These are phyloP conservation scores for Leuctra nigra DNA, from an alignment of 2,888 invertebrate species.

Conservation along the genomic window DNA sequence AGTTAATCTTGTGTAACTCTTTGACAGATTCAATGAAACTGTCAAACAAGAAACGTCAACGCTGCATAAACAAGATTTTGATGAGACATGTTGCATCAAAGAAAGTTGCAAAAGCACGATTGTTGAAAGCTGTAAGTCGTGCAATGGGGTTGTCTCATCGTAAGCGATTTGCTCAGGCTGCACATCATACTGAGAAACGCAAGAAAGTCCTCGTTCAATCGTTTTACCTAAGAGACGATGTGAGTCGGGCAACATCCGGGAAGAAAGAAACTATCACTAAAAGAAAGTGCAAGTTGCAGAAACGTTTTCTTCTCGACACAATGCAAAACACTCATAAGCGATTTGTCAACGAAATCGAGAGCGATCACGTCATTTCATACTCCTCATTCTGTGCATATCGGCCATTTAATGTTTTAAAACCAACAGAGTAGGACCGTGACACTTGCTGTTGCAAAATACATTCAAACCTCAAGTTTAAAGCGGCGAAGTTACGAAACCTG, in stretches of 20 bases:
- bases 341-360: not conserved
- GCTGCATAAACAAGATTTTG: no score
- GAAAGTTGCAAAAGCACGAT: not conserved
- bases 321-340: slow-evolving; percentile 5
- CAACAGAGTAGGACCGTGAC: not conserved
- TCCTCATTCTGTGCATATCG: not conserved
- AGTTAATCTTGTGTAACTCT: not conserved
- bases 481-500: not conserved
- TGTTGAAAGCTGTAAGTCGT: not conserved
- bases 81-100: not conserved
- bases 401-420: not conserved
- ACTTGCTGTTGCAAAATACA: slow-evolving; percentile 13
- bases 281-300: not conserved
- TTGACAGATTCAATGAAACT: not conserved
- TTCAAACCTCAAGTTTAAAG: slow-evolving; percentile 7
- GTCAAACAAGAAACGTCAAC: not conserved
- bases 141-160: not conserved
- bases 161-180: not conserved
- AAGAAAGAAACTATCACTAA: slow-evolving; percentile 8
- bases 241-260: slow-evolving; percentile 2
- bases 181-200: not conserved
- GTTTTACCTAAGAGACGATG: not conserved
- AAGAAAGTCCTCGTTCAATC: not conserved
- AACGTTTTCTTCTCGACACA: slow-evolving; percentile 3
- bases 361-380: not conserved